Evolutionary conservation across 2,888 invertebrate genomes (phyloP), one percentile per base, ranked within the genome.

Genomic region (Branchinecta sandiegonensis): DNA sequence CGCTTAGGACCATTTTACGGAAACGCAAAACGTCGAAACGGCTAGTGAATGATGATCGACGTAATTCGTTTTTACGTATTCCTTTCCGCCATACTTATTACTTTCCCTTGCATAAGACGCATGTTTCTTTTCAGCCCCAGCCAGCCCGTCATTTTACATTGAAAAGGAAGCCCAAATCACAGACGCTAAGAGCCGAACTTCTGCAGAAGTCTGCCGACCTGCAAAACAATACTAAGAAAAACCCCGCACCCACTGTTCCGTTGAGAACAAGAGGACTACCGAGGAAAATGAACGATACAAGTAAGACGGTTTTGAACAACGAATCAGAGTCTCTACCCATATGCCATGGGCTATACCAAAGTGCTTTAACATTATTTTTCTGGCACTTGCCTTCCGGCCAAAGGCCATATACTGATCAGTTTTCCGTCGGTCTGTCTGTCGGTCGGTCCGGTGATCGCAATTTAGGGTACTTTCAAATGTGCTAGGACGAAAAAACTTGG

Each of bases 201-300:
- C 78, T 96, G 48, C 91, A 92, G 74, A 95, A 95, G 78, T 93
- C 94, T 0, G 84, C 86, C 0, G 95, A 95, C 78, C 76, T 75
- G 48, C 73, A 73, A 69, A 89, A 86, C 50, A 93, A 90, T 77
- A 80, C 92, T 74, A 92, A 94, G 81, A 91, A 93, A 77, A 85
- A 87, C 8, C 87, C 89, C 67, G 89, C 91, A 0, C 90, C 92
- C 0, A 90, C 91, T 0, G 90, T 95, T 73, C 93, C 94, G 0
- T 84, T 94, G 4, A 81, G 93, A 72, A 89, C 90, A 23, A 80
- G 89, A 71, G 89, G 88, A 73, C 90, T 93, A 88, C 94, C 94
- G 0, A 85, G 94, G 74, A 94, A 94, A 82, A 93, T 95, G 92
- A 94, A 94, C 74, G 94, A 95, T 76, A 90, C 92, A 56, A 93